phyloP scores from a whole-genome alignment of 2,113 vertebrate species.

The Melozone crissalis region DNA sequence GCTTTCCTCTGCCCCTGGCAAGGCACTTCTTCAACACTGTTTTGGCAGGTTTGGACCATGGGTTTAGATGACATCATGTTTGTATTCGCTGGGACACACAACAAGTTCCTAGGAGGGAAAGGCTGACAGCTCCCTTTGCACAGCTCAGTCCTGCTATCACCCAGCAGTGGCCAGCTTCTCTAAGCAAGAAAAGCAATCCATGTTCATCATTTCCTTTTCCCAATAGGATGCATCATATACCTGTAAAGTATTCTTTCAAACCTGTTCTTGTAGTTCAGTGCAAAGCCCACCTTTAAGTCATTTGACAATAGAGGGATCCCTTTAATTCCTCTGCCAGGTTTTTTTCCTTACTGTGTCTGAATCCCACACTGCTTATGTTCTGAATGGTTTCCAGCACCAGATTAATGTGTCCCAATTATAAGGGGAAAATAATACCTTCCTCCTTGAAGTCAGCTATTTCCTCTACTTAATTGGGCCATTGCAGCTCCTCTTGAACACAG shows the following conservation, averaged over 20 bases:
- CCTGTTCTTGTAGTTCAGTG: neutral
- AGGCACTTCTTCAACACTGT: neutral
- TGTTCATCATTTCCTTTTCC: neutral
- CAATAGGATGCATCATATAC: neutral
- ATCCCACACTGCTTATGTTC: neutral
- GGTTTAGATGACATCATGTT: neutral
- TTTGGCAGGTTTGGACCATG: neutral
- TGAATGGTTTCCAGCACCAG: neutral
- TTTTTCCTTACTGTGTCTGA: neutral
- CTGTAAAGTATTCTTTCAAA: neutral
- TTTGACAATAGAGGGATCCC: neutral
- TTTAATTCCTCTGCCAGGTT: neutral
- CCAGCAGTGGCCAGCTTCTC: neutral
- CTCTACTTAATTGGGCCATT: slow-evolving; percentile 22
- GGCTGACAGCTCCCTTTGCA: neutral
- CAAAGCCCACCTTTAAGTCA: neutral
- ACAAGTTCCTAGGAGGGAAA: neutral
- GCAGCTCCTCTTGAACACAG: neutral
- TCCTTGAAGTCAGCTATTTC: slow-evolving; percentile 27
- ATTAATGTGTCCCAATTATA: slow-evolving; percentile 8
- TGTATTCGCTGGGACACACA: neutral
- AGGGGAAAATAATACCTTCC: neutral
- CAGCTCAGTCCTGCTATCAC: neutral
- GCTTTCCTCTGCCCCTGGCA: neutral
- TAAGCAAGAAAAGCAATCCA: neutral